Percentiles rank a stretch among this genome's conserved stretches.
phyloP scores from a whole-genome alignment of 2,888 invertebrate genomes.

The Philaethria dido region DNA sequence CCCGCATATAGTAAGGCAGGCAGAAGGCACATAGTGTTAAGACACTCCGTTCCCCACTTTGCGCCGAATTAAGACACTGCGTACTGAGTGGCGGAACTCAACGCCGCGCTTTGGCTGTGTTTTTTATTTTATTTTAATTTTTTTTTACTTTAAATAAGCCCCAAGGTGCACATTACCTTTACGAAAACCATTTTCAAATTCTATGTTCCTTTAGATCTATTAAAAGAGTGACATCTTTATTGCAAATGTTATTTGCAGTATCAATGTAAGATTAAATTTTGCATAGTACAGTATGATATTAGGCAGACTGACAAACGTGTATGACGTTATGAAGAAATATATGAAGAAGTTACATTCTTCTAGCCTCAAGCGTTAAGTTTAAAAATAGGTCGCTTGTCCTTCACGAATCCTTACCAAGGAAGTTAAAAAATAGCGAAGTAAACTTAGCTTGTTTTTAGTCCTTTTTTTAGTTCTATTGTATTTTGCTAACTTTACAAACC shows the following conservation, averaged over 20 bases:
- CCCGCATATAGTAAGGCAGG: no score
- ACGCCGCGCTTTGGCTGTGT: no score
- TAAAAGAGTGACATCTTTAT: neutral
- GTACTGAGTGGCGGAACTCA: no score
- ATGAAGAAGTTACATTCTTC: neutral
- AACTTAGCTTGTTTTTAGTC: neutral
- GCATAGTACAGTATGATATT: neutral
- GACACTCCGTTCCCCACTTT: no score
- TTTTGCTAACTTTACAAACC: neutral
- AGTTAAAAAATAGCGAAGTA: neutral
- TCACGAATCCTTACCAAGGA: slow-evolving; percentile 14
- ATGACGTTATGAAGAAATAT: neutral
- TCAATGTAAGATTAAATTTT: neutral
- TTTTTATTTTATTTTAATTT: no score
- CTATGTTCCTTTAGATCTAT: no score
- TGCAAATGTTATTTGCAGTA: neutral
- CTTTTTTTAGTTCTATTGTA: neutral
- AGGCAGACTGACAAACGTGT: neutral
- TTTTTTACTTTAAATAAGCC: no score
- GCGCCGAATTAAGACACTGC: no score
- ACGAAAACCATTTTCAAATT: no score
- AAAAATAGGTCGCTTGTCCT: slow-evolving; percentile 20
- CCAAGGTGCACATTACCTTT: no score
- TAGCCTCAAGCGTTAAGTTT: slow-evolving; percentile 8
- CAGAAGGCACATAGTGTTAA: no score